Evolutionary conservation across 2,888 invertebrate genomes (phyloP).

Genomic region (Brachyptera risi): DNA sequence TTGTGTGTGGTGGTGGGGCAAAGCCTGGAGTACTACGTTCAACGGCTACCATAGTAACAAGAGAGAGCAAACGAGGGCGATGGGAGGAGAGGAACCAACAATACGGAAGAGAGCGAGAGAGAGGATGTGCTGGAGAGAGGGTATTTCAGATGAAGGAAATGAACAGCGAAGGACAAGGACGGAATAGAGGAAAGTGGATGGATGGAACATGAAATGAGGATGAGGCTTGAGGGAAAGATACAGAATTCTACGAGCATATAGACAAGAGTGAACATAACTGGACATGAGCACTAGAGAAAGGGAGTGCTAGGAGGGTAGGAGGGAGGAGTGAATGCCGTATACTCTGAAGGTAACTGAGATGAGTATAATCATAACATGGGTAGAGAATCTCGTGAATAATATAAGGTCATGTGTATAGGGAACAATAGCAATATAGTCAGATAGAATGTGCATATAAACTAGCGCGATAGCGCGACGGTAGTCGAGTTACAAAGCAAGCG

Average conservation of each 20-base stretch:
- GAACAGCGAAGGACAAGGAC: background rate
- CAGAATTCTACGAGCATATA: background rate
- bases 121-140: background rate
- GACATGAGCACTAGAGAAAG: background rate
- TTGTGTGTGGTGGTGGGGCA: background rate
- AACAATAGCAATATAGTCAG: background rate
- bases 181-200: background rate
- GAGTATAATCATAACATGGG: too few relatives aligned
- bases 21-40: constrained; percentile 10
- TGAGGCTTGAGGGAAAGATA: background rate
- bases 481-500: too few relatives aligned
- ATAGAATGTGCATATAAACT: too few relatives aligned
- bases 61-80: too few relatives aligned
- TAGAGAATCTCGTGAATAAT: too few relatives aligned
- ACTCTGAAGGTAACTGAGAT: background rate
- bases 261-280: background rate
- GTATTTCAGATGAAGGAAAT: background rate
- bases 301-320: background rate
- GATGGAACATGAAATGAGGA: background rate
- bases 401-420: background rate
- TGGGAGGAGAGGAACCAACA: too few relatives aligned
- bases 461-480: too few relatives aligned
- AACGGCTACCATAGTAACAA: constrained; percentile 8
- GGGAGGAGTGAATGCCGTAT: background rate
- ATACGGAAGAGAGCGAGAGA: background rate